Base-by-base conservation (phyloP, 2,797 vertebrate genomes). In the Micropoecilia bifurca region DNA sequence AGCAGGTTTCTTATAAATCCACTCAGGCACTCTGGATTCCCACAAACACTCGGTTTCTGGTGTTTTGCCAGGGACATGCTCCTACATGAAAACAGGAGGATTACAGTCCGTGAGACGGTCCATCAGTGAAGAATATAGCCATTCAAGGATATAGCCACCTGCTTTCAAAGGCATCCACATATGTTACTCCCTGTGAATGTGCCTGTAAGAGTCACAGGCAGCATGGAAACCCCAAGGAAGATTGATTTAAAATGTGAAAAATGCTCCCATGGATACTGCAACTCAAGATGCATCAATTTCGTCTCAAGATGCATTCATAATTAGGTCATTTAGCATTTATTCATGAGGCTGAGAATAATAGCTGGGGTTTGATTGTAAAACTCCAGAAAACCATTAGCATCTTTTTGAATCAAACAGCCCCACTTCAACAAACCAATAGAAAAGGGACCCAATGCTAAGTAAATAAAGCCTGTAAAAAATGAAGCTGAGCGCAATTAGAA, bases 31-130 rank as follows among this genome's bases (percentile, higher is more conserved):
- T 85, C 69, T 3, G 48, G 85, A 83, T 75, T 80, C 3, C 33
- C 72, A 55, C 36, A 10, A 78, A 76, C 13, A 41, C 66, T 30
- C 74, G 30, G 43, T 57, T 66, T 76, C 81, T 80, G 41, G 18
- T 36, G 68, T 61, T 79, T 50, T 61, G 75, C 46, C 9, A 1
- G 76, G 48, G 77, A 73, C 87, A 89, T 93, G 92, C 85, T 89
- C 87, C 72, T 50, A 93, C 92, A 93, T 93, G 84, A 87, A 84
- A 83, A 85, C 81, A 85, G 79, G n/a, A 68, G 89, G 90, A 93
- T 94, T 93, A 93, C 78, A 57, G 86, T 82, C 85, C 87, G 77
- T 85, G 78, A 89, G 83, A 83, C 25, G 85, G 84, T 85, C 25
- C 4, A n/a, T 79, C 73, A 85, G 71, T 80, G 78, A 86, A 85